Evolutionary conservation across 2,797 vertebrate genomes (phyloP), one percentile per base, ranked within the genome.

Genomic region (Rhynchotus rufescens): DNA sequence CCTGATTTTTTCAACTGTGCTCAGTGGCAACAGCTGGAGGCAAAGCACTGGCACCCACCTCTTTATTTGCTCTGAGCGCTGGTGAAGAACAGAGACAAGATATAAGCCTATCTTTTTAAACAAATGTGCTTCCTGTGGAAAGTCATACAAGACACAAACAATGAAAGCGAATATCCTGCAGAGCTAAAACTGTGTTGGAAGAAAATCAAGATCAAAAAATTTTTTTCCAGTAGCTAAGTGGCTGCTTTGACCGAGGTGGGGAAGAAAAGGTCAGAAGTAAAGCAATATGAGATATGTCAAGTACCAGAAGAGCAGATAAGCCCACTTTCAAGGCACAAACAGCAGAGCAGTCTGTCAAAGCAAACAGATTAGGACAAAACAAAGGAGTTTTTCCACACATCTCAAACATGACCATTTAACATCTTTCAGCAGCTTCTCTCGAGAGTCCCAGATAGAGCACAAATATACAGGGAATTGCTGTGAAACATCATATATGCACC

Each of bases 401-500:
- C 49, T 86, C 76, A 66, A 76, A 51, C 32, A 77, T 51, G 32
- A 1, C 2, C 4, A 5, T 59, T 57, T 32, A 56, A 52, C 11
- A 42, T 16, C 59, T 17, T 78, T 51, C 26, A n/a, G 69, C 7
- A 52, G 32, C 15, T 47, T 72, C n/a, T 51, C 49, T 72, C 22
- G 17, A 21, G n/a, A 86, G 30, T 2, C 9, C 51, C 57, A n/a
- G 44, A 21, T 6, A 45, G 14, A 40, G 40, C 12, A 40, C 40
- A 40, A 40, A 40, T 40, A 40, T 14, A 40, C 40, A 40, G 13
- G 40, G 40, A 40, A 40, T 40, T 12, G 8, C 34, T 40, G 1
- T 22, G 4, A 17, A 25, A 6, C 16, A 6, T 49, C 5, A 49
- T 8, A 14, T 12, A 30, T 2, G 97, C 95, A 99, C 99, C 99